Evolutionary conservation across 37 sponge, comb jelly and placozoan species (phyloP).

Genomic region (Halisarca cf. caerulea): DNA sequence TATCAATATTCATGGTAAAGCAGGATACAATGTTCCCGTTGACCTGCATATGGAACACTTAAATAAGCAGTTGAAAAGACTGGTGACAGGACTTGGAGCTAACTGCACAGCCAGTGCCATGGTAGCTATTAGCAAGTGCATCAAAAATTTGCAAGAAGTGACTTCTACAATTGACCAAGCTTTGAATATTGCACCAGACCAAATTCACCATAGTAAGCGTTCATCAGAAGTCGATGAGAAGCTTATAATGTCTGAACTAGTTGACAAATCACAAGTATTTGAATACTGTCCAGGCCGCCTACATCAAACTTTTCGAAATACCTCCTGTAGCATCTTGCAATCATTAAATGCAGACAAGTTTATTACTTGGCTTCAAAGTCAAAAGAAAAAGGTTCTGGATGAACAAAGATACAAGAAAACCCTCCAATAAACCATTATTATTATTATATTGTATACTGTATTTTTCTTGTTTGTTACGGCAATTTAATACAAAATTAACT

Average conservation of each 20-base stretch:
- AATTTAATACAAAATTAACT: too few relatives aligned
- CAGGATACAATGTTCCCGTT: slow-evolving; percentile 10
- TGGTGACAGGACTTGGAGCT: neutral
- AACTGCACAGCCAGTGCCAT: neutral
- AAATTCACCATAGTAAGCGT: neutral
- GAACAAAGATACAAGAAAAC: neutral
- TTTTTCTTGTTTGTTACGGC: too few relatives aligned
- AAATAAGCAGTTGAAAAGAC: neutral
- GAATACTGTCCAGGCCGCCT: slow-evolving; percentile 43
- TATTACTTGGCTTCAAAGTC: neutral
- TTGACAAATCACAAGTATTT: slow-evolving; percentile 26
- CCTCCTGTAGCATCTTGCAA: neutral
- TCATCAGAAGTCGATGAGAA: neutral
- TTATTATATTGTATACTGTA: too few relatives aligned
- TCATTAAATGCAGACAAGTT: neutral
- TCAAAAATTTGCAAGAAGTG: neutral
- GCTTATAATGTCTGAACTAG: neutral
- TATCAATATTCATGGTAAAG: too few relatives aligned
- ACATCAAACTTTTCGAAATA: neutral
- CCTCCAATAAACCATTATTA: too few relatives aligned
- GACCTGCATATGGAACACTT: too few relatives aligned
- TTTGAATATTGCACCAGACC: neutral
- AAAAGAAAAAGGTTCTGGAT: neutral
- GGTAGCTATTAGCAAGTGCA: slow-evolving; percentile 9
- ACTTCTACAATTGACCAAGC: neutral